Evolutionary conservation across 64 coral and sea anemone species (phyloP).

Genomic region (Stichodactyla helianthus): DNA sequence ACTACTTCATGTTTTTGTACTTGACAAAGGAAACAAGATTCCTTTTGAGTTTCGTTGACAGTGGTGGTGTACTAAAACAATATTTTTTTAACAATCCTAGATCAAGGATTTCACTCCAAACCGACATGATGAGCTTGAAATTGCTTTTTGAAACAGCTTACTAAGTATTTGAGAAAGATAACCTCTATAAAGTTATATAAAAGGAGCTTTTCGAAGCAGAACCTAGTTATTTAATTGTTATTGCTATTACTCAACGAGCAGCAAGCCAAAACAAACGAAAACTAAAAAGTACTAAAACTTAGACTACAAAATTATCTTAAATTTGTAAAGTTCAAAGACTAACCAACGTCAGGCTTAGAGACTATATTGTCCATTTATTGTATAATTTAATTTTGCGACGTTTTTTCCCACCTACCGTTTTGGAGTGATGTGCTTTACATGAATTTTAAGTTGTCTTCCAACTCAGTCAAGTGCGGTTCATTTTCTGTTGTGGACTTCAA

Average conservation of each 20-base stretch:
- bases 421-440: background rate
- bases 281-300: background rate
- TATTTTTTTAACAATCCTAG: no score
- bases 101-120: no score
- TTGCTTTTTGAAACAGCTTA: no score
- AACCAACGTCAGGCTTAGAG: background rate
- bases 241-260: slow-evolving; percentile 8
- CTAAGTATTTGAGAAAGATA: no score
- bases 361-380: background rate
- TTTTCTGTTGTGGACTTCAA: background rate
- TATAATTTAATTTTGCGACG: background rate
- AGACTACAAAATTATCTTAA: background rate
- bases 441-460: background rate
- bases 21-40: no score
- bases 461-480: background rate
- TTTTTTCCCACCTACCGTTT: background rate
- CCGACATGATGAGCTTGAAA: no score
- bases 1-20: no score
- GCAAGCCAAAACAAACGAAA: slow-evolving; percentile 1
- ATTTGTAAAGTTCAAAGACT: background rate
- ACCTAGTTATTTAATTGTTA: background rate
- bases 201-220: no score
- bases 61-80: no score
- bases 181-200: no score
- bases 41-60: no score